Percentiles rank a stretch among this genome's conserved stretches.
Conservation (phyloP, 2,797 vertebrate species). For the Lepidocolaptes lacrymiger region DNA sequence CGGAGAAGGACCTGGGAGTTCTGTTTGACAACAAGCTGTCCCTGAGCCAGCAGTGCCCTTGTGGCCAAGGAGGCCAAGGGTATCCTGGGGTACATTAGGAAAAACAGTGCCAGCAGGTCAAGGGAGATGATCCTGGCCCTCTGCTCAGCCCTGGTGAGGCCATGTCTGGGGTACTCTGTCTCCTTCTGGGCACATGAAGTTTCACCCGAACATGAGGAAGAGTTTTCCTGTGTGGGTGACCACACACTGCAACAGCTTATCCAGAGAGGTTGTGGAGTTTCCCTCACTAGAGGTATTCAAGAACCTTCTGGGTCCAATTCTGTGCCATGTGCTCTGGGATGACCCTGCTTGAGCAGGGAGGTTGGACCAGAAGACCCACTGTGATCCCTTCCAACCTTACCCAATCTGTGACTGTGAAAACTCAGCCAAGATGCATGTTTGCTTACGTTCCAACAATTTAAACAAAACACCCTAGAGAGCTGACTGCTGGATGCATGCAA, state of each 20-base stretch:
- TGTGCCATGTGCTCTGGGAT: not conserved
- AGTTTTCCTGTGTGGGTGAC: not conserved
- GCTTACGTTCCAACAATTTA: not conserved
- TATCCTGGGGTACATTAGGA: not conserved
- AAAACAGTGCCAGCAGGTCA: not conserved
- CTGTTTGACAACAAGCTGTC: not conserved
- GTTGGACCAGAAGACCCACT: not conserved
- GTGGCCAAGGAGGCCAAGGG: not conserved
- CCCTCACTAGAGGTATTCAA: not conserved
- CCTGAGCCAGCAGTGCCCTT: not conserved
- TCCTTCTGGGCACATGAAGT: not conserved
- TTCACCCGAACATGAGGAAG: not conserved
- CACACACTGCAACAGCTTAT: not conserved
- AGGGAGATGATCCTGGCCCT: not conserved
- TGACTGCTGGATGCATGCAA: not conserved
- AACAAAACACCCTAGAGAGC: not conserved
- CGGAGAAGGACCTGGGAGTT: not conserved
- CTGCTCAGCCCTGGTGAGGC: not conserved
- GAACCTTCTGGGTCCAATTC: not conserved
- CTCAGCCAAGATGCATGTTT: not conserved
- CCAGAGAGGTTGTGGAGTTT: not conserved
- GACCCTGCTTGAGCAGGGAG: not conserved
- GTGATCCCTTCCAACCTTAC: not conserved
- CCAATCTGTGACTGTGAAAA: not conserved
- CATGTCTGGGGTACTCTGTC: too few species aligned